Percentiles rank a stretch among this genome's conserved stretches.
Evolutionary conservation across 2,797 vertebrate genomes (phyloP).

Genomic region (Sarcophilus harrisii): DNA sequence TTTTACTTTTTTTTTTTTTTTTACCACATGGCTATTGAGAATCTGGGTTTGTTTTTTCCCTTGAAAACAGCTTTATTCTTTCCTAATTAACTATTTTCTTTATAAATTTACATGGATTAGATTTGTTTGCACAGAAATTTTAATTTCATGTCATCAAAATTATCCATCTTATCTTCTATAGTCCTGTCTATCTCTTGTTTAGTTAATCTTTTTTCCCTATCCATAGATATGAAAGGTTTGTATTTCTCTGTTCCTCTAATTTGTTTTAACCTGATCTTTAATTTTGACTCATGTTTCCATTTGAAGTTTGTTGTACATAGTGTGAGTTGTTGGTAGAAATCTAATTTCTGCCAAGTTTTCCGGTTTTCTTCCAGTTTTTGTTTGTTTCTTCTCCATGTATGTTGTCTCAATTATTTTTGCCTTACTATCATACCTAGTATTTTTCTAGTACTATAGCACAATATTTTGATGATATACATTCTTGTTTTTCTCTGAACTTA

Average conservation of each 20-base stretch:
- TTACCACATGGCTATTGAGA: not conserved
- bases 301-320: not conserved
- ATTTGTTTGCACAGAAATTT: not conserved
- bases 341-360: not conserved
- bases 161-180: not conserved
- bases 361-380: not conserved
- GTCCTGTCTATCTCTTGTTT: not conserved
- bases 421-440: not conserved
- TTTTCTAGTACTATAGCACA: not conserved
- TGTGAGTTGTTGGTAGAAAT: not conserved
- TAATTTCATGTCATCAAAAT: not conserved
- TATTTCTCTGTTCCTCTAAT: not conserved
- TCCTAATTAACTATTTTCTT: not conserved
- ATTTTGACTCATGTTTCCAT: not conserved
- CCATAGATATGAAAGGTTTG: not conserved
- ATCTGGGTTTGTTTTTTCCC: not conserved
- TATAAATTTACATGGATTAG: not conserved
- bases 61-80: not conserved
- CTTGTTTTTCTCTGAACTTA: not conserved
- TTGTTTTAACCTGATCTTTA: not conserved
- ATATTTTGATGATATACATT: not conserved
- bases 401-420: not conserved
- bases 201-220: not conserved
- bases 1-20: not conserved
- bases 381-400: not conserved